A percentile compares a stretch with the other conserved stretches of the same genome.
Evolutionary conservation across 1,140 invertebrate species (phyloP).

Genomic region (Sipha flava): DNA sequence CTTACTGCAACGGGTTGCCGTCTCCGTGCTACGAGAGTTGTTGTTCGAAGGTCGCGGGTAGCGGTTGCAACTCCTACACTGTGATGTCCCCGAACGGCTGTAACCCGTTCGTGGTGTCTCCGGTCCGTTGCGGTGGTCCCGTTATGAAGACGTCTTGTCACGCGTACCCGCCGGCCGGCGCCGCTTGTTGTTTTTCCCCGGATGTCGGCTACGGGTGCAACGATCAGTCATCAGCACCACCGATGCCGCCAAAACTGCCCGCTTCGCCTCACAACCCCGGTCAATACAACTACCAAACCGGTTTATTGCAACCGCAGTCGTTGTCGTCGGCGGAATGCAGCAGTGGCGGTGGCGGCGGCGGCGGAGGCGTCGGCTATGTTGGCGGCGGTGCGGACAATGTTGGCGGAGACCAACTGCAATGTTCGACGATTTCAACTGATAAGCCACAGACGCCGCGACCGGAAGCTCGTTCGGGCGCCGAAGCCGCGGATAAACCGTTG

Average conservation of each 20-base stretch:
- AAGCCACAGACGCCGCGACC: background rate
- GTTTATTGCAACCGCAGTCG: background rate
- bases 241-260: background rate
- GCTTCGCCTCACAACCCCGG: conserved; percentile 16
- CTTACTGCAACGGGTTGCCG: background rate
- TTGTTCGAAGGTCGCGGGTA: background rate
- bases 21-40: background rate
- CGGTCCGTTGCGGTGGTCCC: background rate
- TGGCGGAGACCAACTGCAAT: background rate
- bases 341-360: background rate
- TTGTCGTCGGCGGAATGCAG: background rate
- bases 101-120: background rate
- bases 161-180: background rate
- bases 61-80: background rate
- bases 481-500: conserved; percentile 37
- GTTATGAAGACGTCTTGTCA: background rate
- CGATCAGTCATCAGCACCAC: background rate
- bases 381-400: conserved; percentile 32
- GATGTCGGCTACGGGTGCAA: background rate
- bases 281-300: background rate
- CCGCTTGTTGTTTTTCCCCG: background rate
- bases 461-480: background rate
- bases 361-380: background rate
- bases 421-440: conserved; percentile 32
- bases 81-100: background rate